Conservation (phyloP, 1,140 invertebrate genomes). For the Aphelenchoides fujianensis region DNA sequence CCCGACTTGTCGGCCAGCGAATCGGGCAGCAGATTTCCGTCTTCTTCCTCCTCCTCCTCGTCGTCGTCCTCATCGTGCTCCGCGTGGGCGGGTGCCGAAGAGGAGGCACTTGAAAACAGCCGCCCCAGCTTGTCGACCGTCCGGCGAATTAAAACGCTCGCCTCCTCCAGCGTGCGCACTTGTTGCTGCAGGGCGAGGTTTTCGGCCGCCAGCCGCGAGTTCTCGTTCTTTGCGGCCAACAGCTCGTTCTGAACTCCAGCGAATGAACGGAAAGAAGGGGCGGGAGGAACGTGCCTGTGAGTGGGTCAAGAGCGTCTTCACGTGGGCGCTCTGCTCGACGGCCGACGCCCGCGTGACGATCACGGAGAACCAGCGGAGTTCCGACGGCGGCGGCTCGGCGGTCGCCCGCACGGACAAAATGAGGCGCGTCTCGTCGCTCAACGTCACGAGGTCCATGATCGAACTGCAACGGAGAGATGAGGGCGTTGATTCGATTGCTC, state of each 20-base stretch:
- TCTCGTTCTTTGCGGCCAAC: neutral
- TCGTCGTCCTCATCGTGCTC: too few species aligned
- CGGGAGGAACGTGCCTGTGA: neutral
- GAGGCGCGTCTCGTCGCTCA: neutral
- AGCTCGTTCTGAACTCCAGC: conserved; percentile 1
- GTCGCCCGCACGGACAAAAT: neutral
- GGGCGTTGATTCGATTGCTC: neutral
- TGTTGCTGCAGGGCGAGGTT: neutral
- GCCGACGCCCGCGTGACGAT: neutral
- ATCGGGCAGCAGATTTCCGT: neutral
- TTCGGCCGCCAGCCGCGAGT: neutral
- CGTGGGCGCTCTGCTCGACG: neutral
- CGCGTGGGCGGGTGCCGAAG: too few species aligned
- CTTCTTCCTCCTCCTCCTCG: neutral
- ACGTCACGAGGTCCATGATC: conserved; percentile 10
- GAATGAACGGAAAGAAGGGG: neutral
- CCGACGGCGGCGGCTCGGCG: neutral
- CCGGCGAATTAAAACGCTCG: neutral
- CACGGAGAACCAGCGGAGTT: neutral
- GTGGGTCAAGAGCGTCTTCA: neutral
- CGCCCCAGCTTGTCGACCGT: neutral
- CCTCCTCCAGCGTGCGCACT: neutral
- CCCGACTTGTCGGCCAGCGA: neutral
- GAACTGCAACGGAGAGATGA: neutral
- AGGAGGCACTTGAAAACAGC: neutral